Evolutionary conservation across 2,888 invertebrate species (phyloP), one percentile per base, ranked within the genome.

Genomic region (Empis livida): DNA sequence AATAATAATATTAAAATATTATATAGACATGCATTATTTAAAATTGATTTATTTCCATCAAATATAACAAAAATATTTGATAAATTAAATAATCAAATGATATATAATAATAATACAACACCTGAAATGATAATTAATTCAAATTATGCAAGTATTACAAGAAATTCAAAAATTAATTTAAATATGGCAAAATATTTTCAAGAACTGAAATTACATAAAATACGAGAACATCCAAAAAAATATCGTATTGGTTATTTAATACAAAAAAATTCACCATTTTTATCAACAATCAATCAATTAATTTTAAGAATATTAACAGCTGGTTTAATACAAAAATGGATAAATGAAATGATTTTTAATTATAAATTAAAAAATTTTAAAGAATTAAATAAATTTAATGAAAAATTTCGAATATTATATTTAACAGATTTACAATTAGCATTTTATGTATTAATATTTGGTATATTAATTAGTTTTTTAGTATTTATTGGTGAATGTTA

Each of bases 171-270:
- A 9, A 54, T 67, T 3, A 53, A 57, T 41, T 41, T 67, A 2
- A 57, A 57, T 14, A 64, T 65, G 45, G 59, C 62, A 13, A 56
- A 59, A 5, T 67, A 59, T 38, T 55, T 64, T 13, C 59, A 61
- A 51, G 57, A 62, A 1, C 59, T 63, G 39, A 57, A 58, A 51
- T 55, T 63, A 17, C 64, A 68, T 52, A 59, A 61, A 46, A 61
- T 71, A 20, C 59, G 62, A 1, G 64, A 71, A 47, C 71, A 71
- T 32, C 71, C 70, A 1, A 64, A 64, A 49, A 61, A 51, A 5
- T 71, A 68, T 52, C 60, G 63, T 38, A 59, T 71, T 15, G 65
- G 63, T 0, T 71, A 65, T 51, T 51, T 66, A 8, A 52, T 62
- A 42, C 58, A 59, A 2, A 59, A 57, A 38, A 59, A 65, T 6